Evolutionary conservation across 2,797 vertebrate genomes (phyloP).

Genomic region (Rhyacichthys aspro): DNA sequence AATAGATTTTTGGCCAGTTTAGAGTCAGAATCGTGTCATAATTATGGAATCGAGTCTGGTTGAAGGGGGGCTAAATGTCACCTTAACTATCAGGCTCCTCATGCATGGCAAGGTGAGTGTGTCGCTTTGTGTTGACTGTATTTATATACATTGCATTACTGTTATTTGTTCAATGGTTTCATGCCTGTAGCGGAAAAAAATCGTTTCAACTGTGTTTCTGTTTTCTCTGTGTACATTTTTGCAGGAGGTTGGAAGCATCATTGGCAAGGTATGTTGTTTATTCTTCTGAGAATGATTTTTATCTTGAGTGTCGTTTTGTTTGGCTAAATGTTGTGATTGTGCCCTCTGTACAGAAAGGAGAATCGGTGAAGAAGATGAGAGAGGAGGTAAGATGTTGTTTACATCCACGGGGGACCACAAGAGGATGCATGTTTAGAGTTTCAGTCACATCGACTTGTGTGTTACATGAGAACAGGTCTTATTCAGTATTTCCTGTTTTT

Average conservation of each 20-base stretch:
- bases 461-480: background rate
- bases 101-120: constrained; percentile 93
- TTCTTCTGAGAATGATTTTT: background rate
- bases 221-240: constrained; percentile 22
- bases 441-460: constrained; percentile 1
- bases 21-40: constrained; percentile 65
- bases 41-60: constrained; percentile 95
- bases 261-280: constrained; percentile 85
- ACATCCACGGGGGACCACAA: background rate
- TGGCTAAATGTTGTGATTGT: constrained; percentile 36
- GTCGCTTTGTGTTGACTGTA: too few species aligned
- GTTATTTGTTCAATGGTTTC: background rate
- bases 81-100: constrained; percentile 94
- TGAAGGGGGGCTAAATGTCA: constrained; percentile 98
- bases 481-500: constrained; percentile 16
- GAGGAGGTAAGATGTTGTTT: constrained; percentile 84
- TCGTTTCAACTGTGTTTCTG: too few species aligned
- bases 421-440: background rate
- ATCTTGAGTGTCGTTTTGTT: constrained; percentile 31
- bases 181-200: background rate
- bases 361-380: constrained; percentile 95
- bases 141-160: background rate
- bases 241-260: constrained; percentile 95
- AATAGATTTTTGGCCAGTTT: constrained; percentile 73
- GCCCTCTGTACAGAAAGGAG: constrained; percentile 86